Conservation (phyloP, 2,797 vertebrate species). For the Sebastes taczanowskii region DNA sequence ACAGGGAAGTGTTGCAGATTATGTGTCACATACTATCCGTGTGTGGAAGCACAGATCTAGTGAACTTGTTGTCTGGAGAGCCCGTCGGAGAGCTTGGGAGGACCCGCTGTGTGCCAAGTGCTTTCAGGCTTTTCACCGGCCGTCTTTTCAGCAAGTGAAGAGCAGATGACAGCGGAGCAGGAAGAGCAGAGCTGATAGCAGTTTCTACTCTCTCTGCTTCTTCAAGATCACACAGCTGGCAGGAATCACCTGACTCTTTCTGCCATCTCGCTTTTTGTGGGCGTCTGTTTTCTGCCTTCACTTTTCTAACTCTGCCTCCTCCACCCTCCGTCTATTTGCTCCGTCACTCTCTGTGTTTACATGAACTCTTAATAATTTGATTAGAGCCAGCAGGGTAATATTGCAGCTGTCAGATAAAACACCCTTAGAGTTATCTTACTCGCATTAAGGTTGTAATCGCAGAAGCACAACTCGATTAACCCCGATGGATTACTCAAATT, state of each 20-base stretch:
- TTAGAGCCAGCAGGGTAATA: conserved; percentile 22
- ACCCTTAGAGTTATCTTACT: conserved; percentile 34
- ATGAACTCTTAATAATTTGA: conserved; percentile 19
- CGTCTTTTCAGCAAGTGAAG: not conserved
- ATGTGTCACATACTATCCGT: too few species aligned
- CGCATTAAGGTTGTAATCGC: conserved; percentile 54
- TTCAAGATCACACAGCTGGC: too few species aligned
- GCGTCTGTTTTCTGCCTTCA: not conserved
- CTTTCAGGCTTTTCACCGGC: not conserved
- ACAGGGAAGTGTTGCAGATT: not conserved
- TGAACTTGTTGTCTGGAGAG: too few species aligned
- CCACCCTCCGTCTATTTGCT: not conserved
- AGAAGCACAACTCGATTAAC: conserved; percentile 50
- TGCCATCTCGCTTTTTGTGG: too few species aligned
- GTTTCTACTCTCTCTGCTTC: not conserved
- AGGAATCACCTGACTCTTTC: not conserved
- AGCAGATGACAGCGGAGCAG: too few species aligned
- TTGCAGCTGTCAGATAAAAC: conserved; percentile 43
- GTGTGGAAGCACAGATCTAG: too few species aligned
- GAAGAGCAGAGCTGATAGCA: not conserved
- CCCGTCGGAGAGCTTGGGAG: too few species aligned
- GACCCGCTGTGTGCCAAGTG: not conserved
- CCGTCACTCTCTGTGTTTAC: not conserved
- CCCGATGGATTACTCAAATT: conserved; percentile 47
- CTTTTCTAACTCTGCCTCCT: not conserved